Conservation (phyloP, 2,113 vertebrate genomes). For the Calidris pygmaea region DNA sequence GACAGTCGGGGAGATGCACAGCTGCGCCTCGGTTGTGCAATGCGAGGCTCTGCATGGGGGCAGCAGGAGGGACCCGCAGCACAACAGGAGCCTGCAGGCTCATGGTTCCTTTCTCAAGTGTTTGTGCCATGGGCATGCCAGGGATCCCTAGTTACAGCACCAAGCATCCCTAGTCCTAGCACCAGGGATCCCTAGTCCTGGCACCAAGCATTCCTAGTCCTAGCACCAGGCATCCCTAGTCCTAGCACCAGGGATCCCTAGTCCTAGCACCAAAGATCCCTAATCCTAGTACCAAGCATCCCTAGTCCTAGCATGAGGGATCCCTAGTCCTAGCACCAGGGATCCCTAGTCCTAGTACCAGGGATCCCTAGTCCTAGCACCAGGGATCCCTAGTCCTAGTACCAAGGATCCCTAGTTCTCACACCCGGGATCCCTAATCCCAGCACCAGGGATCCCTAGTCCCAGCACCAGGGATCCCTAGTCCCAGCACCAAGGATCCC, state of each 20-base stretch:
- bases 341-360: neutral
- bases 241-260: too few relatives aligned
- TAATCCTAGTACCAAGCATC: neutral
- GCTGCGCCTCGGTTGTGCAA: neutral
- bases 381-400: neutral
- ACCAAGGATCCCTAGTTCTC: neutral
- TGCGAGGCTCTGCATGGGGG: too few relatives aligned
- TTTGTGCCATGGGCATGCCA: fast-evolving
- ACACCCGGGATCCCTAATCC: too few relatives aligned
- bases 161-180: neutral
- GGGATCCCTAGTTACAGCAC: neutral
- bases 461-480: neutral
- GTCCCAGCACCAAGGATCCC: neutral
- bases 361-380: neutral
- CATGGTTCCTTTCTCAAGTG: neutral
- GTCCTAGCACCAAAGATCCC: neutral
- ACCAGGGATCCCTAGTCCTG: neutral
- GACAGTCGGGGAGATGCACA: neutral
- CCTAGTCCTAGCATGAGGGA: neutral
- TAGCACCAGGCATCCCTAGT: neutral
- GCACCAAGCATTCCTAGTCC: neutral
- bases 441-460: neutral
- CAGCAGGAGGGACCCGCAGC: neutral
- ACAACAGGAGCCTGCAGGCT: neutral
- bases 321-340: neutral